phyloP scores from a whole-genome alignment of 2,797 vertebrate species.

The Corythornis leucogaster region DNA sequence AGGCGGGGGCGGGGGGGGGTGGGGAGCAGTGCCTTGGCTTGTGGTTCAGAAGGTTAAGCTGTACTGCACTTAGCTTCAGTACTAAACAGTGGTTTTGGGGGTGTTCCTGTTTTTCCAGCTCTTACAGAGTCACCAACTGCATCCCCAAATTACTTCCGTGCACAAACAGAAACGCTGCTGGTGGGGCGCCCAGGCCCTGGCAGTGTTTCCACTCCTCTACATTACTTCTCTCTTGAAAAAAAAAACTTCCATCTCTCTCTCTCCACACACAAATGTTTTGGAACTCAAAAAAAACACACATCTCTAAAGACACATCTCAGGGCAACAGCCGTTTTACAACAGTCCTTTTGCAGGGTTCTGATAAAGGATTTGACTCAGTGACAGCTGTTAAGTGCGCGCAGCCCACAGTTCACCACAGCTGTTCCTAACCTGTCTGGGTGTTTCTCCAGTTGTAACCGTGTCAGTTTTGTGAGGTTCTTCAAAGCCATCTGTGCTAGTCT shows the following conservation, averaged over 20 bases:
- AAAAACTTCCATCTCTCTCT: background rate
- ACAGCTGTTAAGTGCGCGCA: background rate
- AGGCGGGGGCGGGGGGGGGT: background rate
- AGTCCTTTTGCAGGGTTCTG: conserved; percentile 32
- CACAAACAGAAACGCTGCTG: conserved; percentile 3
- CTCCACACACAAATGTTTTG: background rate
- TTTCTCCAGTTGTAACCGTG: conserved; percentile 36
- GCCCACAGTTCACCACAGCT: conserved; percentile 19
- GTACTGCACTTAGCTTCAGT: background rate
- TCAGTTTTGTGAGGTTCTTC: conserved; percentile 57
- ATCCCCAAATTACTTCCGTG: background rate
- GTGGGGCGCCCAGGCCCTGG: background rate
- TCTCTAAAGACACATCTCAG: conserved; percentile 19
- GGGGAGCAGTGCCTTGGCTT: background rate
- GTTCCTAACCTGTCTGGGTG: conserved; percentile 60
- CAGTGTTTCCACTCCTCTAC: background rate
- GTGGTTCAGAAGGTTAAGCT: background rate
- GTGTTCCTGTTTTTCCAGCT: background rate
- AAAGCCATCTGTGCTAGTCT: conserved; percentile 56
- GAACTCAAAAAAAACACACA: background rate
- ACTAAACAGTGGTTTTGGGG: background rate
- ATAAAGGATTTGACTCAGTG: background rate
- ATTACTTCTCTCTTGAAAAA: conserved; percentile 8
- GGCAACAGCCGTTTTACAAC: background rate
- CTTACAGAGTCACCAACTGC: background rate